Conservation (phyloP, 2,888 invertebrate genomes). For the Agriopis aurantiaria region DNA sequence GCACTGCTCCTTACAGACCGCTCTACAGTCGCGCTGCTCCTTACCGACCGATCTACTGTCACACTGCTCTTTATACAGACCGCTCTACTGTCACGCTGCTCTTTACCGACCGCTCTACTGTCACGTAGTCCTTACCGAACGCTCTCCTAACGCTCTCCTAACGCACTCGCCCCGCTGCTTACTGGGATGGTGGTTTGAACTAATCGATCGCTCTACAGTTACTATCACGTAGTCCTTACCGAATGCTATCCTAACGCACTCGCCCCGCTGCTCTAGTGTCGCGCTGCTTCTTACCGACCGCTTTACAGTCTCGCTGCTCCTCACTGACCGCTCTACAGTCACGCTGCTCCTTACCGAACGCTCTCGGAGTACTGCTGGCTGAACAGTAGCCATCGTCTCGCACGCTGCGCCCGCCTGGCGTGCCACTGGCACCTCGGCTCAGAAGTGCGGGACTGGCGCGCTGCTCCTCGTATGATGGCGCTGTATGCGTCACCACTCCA, state of each 20-base stretch:
- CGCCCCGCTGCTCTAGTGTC: not conserved
- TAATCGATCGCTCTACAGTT: no score
- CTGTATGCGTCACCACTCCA: constrained; percentile 76
- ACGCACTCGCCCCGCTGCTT: not conserved
- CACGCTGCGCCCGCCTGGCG: constrained; percentile 77
- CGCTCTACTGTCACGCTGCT: no score
- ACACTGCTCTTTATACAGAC: no score
- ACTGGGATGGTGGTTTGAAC: not conserved
- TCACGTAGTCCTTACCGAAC: not conserved
- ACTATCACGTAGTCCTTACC: no score
- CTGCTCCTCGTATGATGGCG: constrained; percentile 81
- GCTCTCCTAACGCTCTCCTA: not conserved
- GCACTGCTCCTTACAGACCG: no score
- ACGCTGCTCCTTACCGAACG: constrained; percentile 80
- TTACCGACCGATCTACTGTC: not conserved
- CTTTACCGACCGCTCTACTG: no score
- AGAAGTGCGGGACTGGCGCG: constrained; percentile 78
- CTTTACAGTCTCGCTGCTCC: not conserved
- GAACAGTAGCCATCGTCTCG: constrained; percentile 89
- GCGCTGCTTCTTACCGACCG: not conserved
- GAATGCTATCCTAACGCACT: no score
- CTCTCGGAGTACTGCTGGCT: constrained; percentile 88
- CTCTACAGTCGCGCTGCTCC: not conserved
- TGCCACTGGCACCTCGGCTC: constrained; percentile 68
- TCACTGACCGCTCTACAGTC: not conserved